Evolutionary conservation across 2,113 vertebrate species (phyloP).

Genomic region (Chloropsis cyanopogon): DNA sequence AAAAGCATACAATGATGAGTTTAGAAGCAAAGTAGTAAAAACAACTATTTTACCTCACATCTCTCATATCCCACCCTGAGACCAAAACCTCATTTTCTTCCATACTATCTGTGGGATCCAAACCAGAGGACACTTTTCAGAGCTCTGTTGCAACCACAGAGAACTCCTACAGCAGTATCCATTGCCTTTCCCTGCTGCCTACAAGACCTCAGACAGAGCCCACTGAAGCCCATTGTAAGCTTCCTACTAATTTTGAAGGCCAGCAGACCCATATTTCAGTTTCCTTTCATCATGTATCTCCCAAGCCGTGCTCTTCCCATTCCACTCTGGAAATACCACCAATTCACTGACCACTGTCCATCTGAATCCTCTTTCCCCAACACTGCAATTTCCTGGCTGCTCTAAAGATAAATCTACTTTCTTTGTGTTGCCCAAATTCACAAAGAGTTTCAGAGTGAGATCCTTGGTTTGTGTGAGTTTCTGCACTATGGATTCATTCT

Average conservation of each 20-base stretch:
- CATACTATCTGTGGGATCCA: accelerated
- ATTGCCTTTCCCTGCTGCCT: neutral
- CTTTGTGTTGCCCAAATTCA: neutral
- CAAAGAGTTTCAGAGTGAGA: neutral
- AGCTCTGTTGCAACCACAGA: neutral
- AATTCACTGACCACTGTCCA: neutral
- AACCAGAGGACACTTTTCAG: neutral
- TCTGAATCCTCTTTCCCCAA: neutral
- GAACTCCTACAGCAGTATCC: neutral
- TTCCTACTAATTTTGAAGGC: neutral
- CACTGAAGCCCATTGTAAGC: neutral
- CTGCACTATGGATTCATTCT: neutral
- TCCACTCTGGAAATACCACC: neutral
- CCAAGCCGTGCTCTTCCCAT: neutral
- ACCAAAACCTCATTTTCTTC: neutral
- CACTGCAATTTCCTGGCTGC: neutral
- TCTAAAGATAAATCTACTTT: neutral
- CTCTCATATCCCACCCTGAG: neutral
- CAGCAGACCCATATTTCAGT: neutral
- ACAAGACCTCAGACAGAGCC: neutral
- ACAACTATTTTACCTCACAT: neutral
- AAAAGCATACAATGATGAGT: neutral
- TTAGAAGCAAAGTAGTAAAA: neutral
- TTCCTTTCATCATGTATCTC: neutral
- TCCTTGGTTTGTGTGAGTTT: neutral